Evolutionary conservation across 2,888 invertebrate genomes (phyloP), one percentile per base, ranked within the genome.

Genomic region (Serrognathus titanus): DNA sequence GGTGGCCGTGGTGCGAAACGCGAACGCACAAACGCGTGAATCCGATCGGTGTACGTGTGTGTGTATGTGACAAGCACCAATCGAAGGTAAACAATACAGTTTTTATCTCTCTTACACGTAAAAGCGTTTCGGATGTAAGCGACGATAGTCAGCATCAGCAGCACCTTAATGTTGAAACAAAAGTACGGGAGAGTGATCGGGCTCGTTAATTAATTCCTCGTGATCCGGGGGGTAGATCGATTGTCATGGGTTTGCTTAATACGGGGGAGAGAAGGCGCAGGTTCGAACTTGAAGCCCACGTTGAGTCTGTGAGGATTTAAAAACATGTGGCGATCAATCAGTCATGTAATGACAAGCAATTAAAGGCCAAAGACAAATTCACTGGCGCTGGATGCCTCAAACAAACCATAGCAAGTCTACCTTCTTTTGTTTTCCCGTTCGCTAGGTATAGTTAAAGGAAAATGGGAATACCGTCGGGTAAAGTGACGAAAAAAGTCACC

Each of bases 71-170:
- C 69, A 68, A 68, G 66, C 66, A 68, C 63, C 67, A 72, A 70
- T 73, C 69, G 71, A 72, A 75, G 72, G 76, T 76, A 76, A 76
- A 76, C 76, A 76, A 73, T 75, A 72, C 66, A 51, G 63, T 62
- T 68, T 65, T 67, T 65, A 60, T 73, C 71, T 71, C 64, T 68
- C 66, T 71, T 62, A 53, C 58, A 59, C 66, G 54, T 61, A 60
- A 58, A 62, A 13, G 38, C 24, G 24, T 31, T 31, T 31, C 24
- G 24, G 24, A 43, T 43, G 43, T 43, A 43, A 43, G 43, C 43
- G 7, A 10, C 43, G 16, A 8, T 16, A 9, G 16, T 43, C 20
- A 31, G 24, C 24, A 31, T 43, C 43, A 43, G 43, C 43, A 3
- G 43, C 13, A 20, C 43, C 16, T 43, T 43, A 8, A 31, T 31